Evolutionary conservation across 2,113 vertebrate genomes (phyloP), one percentile per base, ranked within the genome.

Genomic region (Oncorhynchus nerka): DNA sequence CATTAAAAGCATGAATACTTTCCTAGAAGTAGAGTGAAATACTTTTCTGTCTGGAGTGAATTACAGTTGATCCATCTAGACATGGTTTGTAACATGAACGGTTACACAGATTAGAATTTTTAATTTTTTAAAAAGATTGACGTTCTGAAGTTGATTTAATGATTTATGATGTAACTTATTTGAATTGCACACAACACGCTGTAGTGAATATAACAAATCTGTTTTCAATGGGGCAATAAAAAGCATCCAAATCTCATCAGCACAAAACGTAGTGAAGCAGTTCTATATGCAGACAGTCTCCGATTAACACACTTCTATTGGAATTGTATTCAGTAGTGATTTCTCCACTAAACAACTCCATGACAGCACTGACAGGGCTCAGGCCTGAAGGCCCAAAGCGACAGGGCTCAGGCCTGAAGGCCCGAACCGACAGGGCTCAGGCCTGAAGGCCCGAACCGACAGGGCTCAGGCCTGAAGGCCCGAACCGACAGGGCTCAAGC

Each of bases 141-240:
- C 55, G 5, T 57, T 62, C 7, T 62, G n/a, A 62, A 62, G n/a
- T 22, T 16, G 19, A 24, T n/a, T 22, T 62, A 62, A 11, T 24
- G 16, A 61, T 61, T 61, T n/a, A n/a, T 20, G 59, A 77, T 73
- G 76, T 77, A 64, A 66, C 79, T 16, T 32, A 45, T 79, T 79
- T 48, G 68, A 87, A 93, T 94, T 93, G 93, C 93, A 94, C 92
- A 89, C 83, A 79, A 86, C 72, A 70, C 75, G 79, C 74, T 83
- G 86, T 88, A 86, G 85, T 86, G 86, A 87, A 77, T 85, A 12
- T 79, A 39, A 34, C 80, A 79, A 72, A 70, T 66, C 9, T 32
- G 15, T 39, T 30, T 30, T 9, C 19, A n/a, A 16, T 20, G 19
- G 59, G 59, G 19, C 59, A n/a, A 22, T 13, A 62, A 19, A 16